These are phyloP conservation scores for Pelagia noctiluca DNA, from an alignment of 30 jellyfish, hydroid and myxozoan genomes.

Conservation along the genomic window DNA sequence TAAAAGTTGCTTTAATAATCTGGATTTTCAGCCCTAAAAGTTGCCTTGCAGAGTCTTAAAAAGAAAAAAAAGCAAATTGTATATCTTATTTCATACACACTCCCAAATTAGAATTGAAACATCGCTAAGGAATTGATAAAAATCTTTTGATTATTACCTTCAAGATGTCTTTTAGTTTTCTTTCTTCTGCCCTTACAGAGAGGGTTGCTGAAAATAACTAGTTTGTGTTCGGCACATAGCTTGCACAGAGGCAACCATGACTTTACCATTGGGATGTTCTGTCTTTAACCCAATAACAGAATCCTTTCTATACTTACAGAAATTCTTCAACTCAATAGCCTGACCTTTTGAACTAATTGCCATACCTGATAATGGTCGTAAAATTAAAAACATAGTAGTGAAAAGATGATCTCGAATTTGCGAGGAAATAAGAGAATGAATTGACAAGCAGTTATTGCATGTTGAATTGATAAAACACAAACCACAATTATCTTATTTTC, in stretches of 20 bases:
- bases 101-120: too few species aligned
- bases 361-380: too few species aligned
- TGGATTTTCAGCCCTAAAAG: too few species aligned
- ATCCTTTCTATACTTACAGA: constrained; percentile 35
- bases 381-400: too few species aligned
- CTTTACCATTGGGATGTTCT: constrained; percentile 39
- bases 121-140: too few species aligned
- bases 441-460: too few species aligned
- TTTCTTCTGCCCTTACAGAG: constrained; percentile 42
- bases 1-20: too few species aligned
- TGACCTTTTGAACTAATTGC: constrained; percentile 31
- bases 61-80: neutral
- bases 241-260: constrained; percentile 58
- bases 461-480: too few species aligned
- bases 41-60: too few species aligned
- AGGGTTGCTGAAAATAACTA: constrained; percentile 37
- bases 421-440: neutral
- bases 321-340: constrained; percentile 46
- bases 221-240: constrained; percentile 50
- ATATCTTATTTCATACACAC: neutral
- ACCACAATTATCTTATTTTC: too few species aligned
- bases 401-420: neutral
- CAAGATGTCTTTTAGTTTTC: constrained; percentile 34
- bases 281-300: constrained; percentile 29
- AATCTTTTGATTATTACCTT: constrained; percentile 20